A percentile compares a stretch with the other conserved stretches of the same genome.
Evolutionary conservation across 2,113 vertebrate species (phyloP).

Genomic region (Tachuris rubrigastra): DNA sequence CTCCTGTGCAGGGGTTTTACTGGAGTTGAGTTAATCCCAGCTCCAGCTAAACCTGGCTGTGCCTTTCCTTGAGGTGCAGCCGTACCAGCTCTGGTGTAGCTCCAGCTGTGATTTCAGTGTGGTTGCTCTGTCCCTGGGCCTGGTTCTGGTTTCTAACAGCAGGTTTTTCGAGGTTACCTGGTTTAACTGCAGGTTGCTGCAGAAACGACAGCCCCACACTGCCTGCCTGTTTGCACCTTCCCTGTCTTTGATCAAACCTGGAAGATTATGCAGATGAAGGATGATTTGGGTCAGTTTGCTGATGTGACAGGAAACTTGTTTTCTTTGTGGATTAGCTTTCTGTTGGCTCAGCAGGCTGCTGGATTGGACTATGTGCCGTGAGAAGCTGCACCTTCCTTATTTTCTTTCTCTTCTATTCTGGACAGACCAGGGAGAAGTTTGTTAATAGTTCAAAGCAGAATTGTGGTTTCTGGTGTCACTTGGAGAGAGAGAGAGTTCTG

Average conservation of each 20-base stretch:
- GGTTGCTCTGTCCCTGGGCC: neutral
- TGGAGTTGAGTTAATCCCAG: neutral
- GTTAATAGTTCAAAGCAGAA: neutral
- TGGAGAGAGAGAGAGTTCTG: neutral
- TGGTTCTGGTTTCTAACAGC: neutral
- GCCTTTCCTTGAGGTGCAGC: neutral
- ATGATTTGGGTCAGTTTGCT: neutral
- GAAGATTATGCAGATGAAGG: neutral
- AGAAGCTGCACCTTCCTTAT: neutral
- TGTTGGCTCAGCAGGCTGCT: neutral
- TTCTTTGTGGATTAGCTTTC: neutral
- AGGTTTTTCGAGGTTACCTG: neutral
- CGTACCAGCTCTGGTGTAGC: neutral
- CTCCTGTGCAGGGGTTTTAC: accelerated
- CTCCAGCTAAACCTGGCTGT: neutral
- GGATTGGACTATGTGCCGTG: neutral
- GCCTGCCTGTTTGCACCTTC: neutral
- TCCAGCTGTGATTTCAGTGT: neutral
- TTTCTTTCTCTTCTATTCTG: neutral
- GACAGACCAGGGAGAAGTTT: neutral
- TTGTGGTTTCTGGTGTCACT: neutral
- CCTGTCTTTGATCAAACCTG: neutral
- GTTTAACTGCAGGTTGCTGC: neutral
- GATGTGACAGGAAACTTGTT: neutral
- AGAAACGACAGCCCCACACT: neutral